These are phyloP conservation scores for Digitonthophagus gazella DNA, from an alignment of 2,888 invertebrate species.

Conservation along the genomic window DNA sequence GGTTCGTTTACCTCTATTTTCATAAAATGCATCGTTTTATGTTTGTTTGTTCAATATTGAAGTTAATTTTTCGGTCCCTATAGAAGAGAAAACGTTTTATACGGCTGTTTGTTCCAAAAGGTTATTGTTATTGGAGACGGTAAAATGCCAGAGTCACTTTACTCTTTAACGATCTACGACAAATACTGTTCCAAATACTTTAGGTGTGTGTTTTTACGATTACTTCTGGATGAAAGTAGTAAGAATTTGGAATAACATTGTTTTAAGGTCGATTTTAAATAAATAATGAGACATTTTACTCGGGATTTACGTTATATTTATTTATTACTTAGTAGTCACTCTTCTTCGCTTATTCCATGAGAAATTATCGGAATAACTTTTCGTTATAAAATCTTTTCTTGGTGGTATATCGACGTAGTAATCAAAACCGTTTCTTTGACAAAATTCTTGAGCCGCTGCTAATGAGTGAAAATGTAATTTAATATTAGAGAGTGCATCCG, in stretches of 20 bases:
- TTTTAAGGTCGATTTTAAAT: background rate
- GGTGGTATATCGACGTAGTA: conserved; percentile 78
- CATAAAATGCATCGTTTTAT: too few species aligned
- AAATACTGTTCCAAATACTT: background rate
- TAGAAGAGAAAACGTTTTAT: background rate
- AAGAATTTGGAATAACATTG: too few species aligned
- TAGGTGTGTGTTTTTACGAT: background rate
- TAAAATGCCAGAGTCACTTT: background rate
- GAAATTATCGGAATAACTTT: conserved; percentile 85
- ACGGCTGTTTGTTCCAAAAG: background rate
- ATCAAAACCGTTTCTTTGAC: conserved; percentile 86
- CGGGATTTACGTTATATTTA: background rate
- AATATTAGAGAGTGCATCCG: conserved; percentile 88
- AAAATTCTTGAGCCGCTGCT: conserved; percentile 84
- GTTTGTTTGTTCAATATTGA: too few species aligned
- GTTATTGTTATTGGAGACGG: background rate
- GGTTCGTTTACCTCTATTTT: too few species aligned
- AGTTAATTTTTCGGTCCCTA: background rate
- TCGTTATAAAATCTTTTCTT: conserved; percentile 55
- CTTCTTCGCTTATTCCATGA: conserved; percentile 89
- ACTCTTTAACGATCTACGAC: background rate
- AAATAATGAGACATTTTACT: background rate
- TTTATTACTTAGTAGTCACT: conserved; percentile 78
- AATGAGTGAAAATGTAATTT: conserved; percentile 69
- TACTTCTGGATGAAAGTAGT: too few species aligned